Conservation (phyloP, 1,140 invertebrate genomes). For the Nebria ingens region DNA sequence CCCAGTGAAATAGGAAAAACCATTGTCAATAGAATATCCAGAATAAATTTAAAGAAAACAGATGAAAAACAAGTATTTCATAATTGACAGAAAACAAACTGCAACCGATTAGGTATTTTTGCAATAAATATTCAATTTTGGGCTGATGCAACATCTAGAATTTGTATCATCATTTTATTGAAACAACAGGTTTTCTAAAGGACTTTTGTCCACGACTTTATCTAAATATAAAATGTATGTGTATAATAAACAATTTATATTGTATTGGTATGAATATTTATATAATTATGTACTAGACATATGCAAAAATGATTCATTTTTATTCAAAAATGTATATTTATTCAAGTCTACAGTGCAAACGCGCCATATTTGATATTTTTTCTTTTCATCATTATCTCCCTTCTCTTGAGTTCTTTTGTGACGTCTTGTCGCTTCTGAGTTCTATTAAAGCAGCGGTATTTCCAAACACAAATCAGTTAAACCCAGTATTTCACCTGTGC, state of each 20-base stretch:
- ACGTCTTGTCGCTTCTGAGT: neutral
- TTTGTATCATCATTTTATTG: neutral
- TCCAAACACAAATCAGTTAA: neutral
- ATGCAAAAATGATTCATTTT: neutral
- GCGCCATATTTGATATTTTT: neutral
- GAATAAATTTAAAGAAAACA: too few species aligned
- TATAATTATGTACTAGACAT: neutral
- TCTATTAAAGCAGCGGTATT: neutral
- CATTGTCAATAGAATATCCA: too few species aligned
- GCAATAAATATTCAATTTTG: neutral
- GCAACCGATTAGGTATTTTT: neutral
- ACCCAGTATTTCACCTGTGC: neutral
- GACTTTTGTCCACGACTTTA: neutral
- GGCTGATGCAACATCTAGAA: conserved; percentile 8
- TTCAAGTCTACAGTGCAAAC: neutral
- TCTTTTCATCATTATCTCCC: neutral
- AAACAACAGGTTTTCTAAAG: conserved; percentile 2
- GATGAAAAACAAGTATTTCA: conserved; percentile 2
- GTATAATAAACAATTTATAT: too few species aligned
- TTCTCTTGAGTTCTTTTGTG: neutral
- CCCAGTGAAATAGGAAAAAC: too few species aligned
- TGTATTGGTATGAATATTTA: neutral
- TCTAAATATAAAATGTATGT: neutral
- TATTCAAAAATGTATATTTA: neutral
- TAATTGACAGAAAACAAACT: neutral